These are phyloP conservation scores for Neoascia interrupta DNA, from an alignment of 2,888 invertebrate genomes.

Conservation along the genomic window DNA sequence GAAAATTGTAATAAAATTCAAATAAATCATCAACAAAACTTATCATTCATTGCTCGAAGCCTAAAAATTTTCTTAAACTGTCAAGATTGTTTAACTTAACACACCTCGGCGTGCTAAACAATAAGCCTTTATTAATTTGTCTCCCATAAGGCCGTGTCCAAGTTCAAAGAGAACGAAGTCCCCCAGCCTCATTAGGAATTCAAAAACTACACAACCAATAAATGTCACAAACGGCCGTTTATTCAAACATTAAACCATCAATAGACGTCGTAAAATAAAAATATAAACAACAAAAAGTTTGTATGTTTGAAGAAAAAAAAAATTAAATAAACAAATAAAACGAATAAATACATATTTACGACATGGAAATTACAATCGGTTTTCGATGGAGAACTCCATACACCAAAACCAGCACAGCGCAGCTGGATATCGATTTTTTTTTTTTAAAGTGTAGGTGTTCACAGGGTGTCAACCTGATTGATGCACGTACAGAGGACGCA, in stretches of 20 bases:
- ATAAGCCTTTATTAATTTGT: background rate
- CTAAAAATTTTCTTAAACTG: background rate
- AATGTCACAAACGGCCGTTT: constrained; percentile 50
- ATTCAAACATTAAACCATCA: constrained; percentile 55
- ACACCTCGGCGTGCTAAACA: too few relatives aligned
- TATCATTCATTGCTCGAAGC: background rate
- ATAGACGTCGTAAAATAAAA: constrained; percentile 37
- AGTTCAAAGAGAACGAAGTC: background rate
- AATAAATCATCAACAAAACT: constrained; percentile 27
- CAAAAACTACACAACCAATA: constrained; percentile 43
- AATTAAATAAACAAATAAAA: constrained; percentile 9
- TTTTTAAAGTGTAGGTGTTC: constrained; percentile 24
- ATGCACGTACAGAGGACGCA: constrained; percentile 16
- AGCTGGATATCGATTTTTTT: constrained; percentile 16
- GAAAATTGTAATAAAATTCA: constrained; percentile 12
- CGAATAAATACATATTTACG: constrained; percentile 41
- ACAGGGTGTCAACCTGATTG: constrained; percentile 54
- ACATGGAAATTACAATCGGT: constrained; percentile 29
- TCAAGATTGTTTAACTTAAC: too few relatives aligned
- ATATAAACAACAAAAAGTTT: constrained; percentile 7
- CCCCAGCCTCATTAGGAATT: constrained; percentile 35
- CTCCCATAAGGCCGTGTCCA: background rate
- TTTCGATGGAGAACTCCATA: background rate
- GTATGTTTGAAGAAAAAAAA: constrained; percentile 4
- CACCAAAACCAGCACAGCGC: constrained; percentile 9